phyloP scores from a whole-genome alignment of 2,888 invertebrate genomes.

The Yponomeuta evonymella region DNA sequence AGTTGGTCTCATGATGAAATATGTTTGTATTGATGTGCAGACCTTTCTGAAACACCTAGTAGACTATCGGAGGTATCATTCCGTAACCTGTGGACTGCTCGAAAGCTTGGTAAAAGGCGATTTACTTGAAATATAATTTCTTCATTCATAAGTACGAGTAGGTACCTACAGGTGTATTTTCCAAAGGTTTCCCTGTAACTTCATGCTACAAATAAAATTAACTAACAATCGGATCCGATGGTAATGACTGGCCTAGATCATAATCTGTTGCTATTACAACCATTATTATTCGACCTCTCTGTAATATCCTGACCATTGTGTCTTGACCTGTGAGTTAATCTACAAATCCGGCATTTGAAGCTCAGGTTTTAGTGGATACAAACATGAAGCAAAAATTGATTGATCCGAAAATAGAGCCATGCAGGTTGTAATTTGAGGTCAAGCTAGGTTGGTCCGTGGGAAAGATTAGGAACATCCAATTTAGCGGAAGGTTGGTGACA shows the following conservation, averaged over 20 bases:
- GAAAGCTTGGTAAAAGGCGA: too few species aligned
- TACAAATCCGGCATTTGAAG: background rate
- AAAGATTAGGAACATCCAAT: background rate
- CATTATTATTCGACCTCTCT: background rate
- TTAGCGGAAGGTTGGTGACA: background rate
- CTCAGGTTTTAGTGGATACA: background rate
- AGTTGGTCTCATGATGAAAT: too few species aligned
- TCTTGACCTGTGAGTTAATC: background rate
- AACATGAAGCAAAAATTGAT: background rate
- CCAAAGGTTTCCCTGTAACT: too few species aligned
- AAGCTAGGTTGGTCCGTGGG: background rate
- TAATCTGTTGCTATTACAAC: conserved; percentile 4
- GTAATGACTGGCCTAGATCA: conserved; percentile 6
- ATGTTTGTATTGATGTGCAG: too few species aligned
- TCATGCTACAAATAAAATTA: background rate
- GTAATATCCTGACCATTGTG: background rate
- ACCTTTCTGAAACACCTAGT: too few species aligned
- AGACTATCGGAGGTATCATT: too few species aligned
- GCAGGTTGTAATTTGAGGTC: background rate
- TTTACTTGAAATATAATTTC: too few species aligned
- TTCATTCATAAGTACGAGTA: too few species aligned
- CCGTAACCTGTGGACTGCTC: too few species aligned
- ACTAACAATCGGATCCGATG: conserved; percentile 3
- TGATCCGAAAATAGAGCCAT: background rate
- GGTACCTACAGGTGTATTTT: too few species aligned